Evolutionary conservation across 2,797 vertebrate genomes (phyloP), one percentile per base, ranked within the genome.

Genomic region (Nothura maculosa): DNA sequence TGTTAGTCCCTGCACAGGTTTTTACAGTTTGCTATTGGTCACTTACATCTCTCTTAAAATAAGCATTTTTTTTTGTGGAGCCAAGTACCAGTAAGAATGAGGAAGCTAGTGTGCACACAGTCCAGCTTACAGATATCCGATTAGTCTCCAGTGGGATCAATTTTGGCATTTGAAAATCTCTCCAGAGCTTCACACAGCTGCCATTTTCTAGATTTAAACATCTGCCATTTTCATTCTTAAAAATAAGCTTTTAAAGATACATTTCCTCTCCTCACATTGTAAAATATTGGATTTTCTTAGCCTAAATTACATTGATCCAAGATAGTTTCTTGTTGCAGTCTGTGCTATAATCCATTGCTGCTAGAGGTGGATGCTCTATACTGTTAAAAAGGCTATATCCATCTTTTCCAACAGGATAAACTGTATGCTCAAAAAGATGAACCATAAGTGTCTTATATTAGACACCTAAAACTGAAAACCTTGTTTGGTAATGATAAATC

Each of bases 181-280:
- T 92, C 90, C 58, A 87, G 94, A 95, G 87, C 89, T 91, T 94
- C 91, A 89, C 83, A 90, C 93, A 95, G 93, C 93, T 95, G 94
- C 92, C 85, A 91, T 95, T 95, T 93, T 93, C 88, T 91, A 93
- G 87, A 89, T 81, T 91, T 89, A 92, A 92, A 73, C 92, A 96
- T 92, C 92, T 96, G 94, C 81, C 87, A 92, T 96, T 93, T 95
- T 96, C 86, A 91, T 92, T 67, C 66, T 64, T 86, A 74, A 89
- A 84, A 95, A 88, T 55, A 85, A 88, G 36, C 58, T 82, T 94
- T 91, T 80, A 86, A 93, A 90, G 68, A 78, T 52, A 45, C 12
- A 43, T 90, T 95, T 94, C 84, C 78, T 92, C 19, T 90, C 50
- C 78, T 90, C 42, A 68, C 50, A 13, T 57, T 89, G 47, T 77